These are phyloP conservation scores for Halcyon malimbica DNA, from an alignment of 2,113 vertebrate genomes.

Conservation along the genomic window DNA sequence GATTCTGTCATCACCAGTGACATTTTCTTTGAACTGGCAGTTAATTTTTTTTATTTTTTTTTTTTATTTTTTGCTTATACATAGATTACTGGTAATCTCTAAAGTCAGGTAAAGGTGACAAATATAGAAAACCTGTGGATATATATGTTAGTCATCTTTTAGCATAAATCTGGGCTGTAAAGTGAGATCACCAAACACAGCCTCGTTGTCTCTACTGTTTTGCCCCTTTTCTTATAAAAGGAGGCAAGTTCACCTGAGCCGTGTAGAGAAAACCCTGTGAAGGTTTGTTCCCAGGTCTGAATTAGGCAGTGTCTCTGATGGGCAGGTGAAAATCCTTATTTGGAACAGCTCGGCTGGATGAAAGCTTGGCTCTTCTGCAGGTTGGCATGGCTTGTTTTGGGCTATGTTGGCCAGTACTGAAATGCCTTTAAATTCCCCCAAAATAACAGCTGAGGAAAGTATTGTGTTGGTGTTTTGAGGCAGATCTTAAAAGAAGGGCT, in stretches of 20 bases:
- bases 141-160: neutral
- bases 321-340: neutral
- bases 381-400: neutral
- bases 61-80: neutral
- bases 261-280: neutral
- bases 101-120: neutral
- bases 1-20: slow-evolving; percentile 26
- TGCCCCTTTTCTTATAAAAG: neutral
- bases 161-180: neutral
- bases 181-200: neutral
- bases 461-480: slow-evolving; percentile 5
- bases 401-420: neutral
- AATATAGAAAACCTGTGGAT: neutral
- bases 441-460: neutral
- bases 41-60: neutral
- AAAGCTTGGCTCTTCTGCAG: neutral
- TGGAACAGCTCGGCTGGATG: neutral
- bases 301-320: neutral
- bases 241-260: neutral
- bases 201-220: neutral
- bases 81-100: slow-evolving; percentile 5
- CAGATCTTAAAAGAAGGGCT: neutral
- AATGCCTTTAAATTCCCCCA: neutral
- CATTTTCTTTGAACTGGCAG: slow-evolving; percentile 42
- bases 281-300: slow-evolving; percentile 5